Evolutionary conservation across 2,888 invertebrate genomes (phyloP), one percentile per base, ranked within the genome.

Genomic region (Monochamus alternatus): DNA sequence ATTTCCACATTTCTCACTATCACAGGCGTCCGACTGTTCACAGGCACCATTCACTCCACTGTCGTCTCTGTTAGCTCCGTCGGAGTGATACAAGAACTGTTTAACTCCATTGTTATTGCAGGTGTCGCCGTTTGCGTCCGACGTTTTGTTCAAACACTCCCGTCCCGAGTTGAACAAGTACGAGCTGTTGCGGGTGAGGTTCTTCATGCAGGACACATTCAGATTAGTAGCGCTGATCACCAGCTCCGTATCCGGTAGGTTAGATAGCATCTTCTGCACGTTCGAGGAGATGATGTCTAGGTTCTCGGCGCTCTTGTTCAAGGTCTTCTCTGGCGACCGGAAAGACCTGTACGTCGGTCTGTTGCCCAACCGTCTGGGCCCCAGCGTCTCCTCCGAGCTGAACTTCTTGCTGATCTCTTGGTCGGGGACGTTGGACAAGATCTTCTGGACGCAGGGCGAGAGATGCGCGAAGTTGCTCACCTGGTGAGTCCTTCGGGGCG

Each of bases 401-500:
- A 89, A 85, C 74, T 83, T 84, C 73, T 84, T 86, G 77, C 81
- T 86, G 79, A 87, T 85, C 66, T 88, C 88, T 74, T 88, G 87
- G 75, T 88, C 88, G 22, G 88, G 87, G 9, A 92, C 91, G 86
- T 92, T 90, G 3, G 92, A 91, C 78, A 93, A 89, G 89, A 93
- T 92, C 79, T 92, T 89, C 85, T 92, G 92, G 4, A 93, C 92
- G 83, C 91, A 92, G 4, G 92, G 92, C 22, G 92, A 92, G 12
- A 92, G 88, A 84, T 91, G 91, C 73, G 91, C 90, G 84, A 92
- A 92, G 63, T 88, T 87, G 77, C 90, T 86, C 5, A 84, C 83
- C 80, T 88, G 88, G 67, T 84, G 90, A 85, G 83, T 82, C 55
- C 86, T 85, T 78, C 85, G 87, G 3, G 87, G 85, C 5, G 84